These are phyloP conservation scores for Corythornis leucogaster DNA, from an alignment of 2,797 vertebrate genomes.

Conservation along the genomic window DNA sequence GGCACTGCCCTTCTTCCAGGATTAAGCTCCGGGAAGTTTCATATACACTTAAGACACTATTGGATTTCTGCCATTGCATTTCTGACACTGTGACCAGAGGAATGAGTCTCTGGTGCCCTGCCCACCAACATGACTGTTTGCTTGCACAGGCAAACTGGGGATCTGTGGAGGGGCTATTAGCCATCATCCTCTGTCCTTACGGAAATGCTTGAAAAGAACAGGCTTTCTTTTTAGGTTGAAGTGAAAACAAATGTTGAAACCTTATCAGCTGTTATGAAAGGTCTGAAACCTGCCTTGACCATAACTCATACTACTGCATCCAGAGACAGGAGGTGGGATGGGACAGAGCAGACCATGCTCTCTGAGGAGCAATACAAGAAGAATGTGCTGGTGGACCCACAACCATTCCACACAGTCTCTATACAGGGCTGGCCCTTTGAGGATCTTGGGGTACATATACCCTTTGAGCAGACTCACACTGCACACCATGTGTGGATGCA, in stretches of 20 bases:
- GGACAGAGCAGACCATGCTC: fast-evolving
- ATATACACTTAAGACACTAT: not conserved
- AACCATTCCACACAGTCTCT: not conserved
- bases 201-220: not conserved
- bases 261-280: conserved; percentile 1
- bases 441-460: not conserved
- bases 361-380: not conserved
- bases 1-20: not conserved
- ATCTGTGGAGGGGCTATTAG: not conserved
- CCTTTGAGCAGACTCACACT: not conserved
- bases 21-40: not conserved
- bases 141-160: fast-evolving
- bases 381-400: not conserved
- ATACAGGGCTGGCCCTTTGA: not conserved
- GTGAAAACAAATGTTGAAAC: conserved; percentile 30
- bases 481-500: fast-evolving
- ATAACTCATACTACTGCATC: not conserved
- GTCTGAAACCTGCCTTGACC: not conserved
- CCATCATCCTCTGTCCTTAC: fast-evolving
- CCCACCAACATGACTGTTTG: fast-evolving
- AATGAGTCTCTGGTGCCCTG: fast-evolving
- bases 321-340: not conserved
- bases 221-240: not conserved
- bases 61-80: not conserved
- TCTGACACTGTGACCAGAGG: not conserved